Base-by-base conservation (phyloP, 92 coral and sea anemone genomes). In the Actinostola sp. region DNA sequence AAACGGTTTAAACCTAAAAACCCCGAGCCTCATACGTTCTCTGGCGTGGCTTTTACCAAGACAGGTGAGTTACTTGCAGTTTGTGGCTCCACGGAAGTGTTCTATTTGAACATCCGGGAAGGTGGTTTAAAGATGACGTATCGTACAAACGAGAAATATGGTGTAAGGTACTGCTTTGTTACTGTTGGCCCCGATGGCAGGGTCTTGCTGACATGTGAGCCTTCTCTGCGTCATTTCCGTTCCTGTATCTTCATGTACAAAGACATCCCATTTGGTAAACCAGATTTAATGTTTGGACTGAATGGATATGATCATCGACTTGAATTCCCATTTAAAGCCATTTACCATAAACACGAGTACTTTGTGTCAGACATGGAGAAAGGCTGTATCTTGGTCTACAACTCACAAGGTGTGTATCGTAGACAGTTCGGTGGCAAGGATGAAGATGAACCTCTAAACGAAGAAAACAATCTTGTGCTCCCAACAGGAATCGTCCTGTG, bases 291-390 rank as follows among this genome's bases (percentile, higher is more conserved):
- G 83, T 87, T 90, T 54, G 97, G 97, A 3, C 71, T 80, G 45
- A 59, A 88, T 0, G 92, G 92, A 27, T 68, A 38, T 11, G 85
- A 84, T 14, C 78, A 82, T 29, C 53, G 78, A 9, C 76, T 90
- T 59, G 66, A 86, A 54, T 90, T 90, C 64, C 97, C 97, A 1
- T 90, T 87, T 69, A 89, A 89, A 41, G 97, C 92, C n/a, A 61
- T 87, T 38, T 90, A 76, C 67, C 88, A 87, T 27, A 66, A 87
- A n/a, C 69, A 77, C 2, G 76, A 76, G 13, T 90, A 87, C 67
- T 90, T 70, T 59, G 97, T 90, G 36, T 83, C 97, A 0, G 97
- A 90, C 66, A 90, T 90, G 97, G 97, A 90, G 61, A 90, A 84
- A 71, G 97, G 97, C 16, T 87, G 92, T 27, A 82, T 90, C 15